A percentile compares a stretch with the other conserved stretches of the same genome.
These are phyloP conservation scores for Pachyramphus minor DNA, from an alignment of 2,113 vertebrate genomes.

Conservation along the genomic window DNA sequence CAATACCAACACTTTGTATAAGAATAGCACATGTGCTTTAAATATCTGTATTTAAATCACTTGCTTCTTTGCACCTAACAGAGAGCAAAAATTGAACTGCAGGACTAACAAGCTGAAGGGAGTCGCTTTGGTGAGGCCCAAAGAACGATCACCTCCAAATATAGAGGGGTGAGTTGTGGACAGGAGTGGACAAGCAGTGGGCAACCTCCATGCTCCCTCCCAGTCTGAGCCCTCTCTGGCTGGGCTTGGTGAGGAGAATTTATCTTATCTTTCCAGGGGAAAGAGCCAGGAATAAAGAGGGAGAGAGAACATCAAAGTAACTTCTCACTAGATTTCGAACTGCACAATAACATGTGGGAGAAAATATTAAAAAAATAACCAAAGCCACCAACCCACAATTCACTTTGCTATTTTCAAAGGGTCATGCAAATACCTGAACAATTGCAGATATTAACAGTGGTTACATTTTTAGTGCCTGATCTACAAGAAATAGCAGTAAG, in stretches of 20 bases:
- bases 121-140: not conserved
- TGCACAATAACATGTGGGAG: not conserved
- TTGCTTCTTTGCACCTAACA: not conserved
- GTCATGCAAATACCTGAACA: not conserved
- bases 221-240: not conserved
- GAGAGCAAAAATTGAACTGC: not conserved
- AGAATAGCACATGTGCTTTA: not conserved
- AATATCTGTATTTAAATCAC: not conserved
- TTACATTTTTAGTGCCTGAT: not conserved
- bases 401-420: not conserved
- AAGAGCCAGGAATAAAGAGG: not conserved
- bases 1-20: not conserved
- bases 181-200: fast-evolving
- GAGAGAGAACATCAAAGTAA: not conserved
- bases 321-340: not conserved
- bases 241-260: fast-evolving
- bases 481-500: not conserved
- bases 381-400: not conserved
- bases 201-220: not conserved
- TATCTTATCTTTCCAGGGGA: not conserved
- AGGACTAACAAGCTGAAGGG: not conserved
- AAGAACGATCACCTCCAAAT: not conserved
- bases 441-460: not conserved
- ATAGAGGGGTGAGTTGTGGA: not conserved
- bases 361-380: not conserved